Evolutionary conservation across 1,140 invertebrate species (phyloP), one percentile per base, ranked within the genome.

Genomic region (Calosoma granatense): DNA sequence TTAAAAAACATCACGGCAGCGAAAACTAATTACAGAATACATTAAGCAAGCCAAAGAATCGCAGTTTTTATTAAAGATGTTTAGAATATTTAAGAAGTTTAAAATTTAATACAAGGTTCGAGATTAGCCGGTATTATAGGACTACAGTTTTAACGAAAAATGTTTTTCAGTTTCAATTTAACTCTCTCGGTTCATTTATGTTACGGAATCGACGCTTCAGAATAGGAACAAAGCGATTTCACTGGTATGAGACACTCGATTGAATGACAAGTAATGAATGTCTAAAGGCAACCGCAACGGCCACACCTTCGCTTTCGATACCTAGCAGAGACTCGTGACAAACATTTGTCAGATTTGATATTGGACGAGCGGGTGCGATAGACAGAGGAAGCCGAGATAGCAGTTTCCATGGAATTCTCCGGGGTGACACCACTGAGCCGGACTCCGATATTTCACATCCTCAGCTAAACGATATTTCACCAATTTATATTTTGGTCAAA

Each of bases 41-140:
- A 47, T 47, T 47, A 47, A 17, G 41, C 9, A 47, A 47, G 17
- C 9, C 41, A 47, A 47, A 47, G 41, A 47, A 47, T 4, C 41
- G 41, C 41, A 47, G 41, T 47, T 47, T 9, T 47, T 47, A 47
- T 47, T 30, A 47, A 47, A 47, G 6, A 47, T 47, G 41, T 47
- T 47, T 47, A 47, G 41, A 47, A 47, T 47, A 12, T 36, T 47
- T 47, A 47, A 47, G 41, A 47, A 47, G 41, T 47, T 47, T 47
- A 4, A 47, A 47, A 47, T 47, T 47, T 47, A 47, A 47, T 47
- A 47, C 41, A 47, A 17, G 3, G 41, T 17, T 11, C 41, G 9
- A 36, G 26, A 36, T 36, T 36, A 36, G 26, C n/a, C n/a, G n/a
- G n/a, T n/a, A n/a, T n/a, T n/a, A n/a, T n/a, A n/a, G n/a, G n/a